These are phyloP conservation scores for Halcyon malimbica DNA, from an alignment of 2,113 vertebrate species.

Conservation along the genomic window DNA sequence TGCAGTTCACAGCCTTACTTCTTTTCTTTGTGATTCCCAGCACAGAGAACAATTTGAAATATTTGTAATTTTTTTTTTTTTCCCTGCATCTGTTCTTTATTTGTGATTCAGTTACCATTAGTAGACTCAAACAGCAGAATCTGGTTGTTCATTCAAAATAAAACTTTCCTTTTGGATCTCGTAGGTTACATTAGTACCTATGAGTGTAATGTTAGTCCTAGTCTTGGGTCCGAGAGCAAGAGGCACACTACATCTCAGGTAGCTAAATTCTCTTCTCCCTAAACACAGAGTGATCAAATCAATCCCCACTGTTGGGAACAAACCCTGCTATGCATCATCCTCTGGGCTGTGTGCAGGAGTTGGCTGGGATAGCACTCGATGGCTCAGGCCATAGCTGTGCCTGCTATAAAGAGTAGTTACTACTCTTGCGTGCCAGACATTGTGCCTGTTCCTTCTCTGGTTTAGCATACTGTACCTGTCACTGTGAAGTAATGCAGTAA, in stretches of 20 bases:
- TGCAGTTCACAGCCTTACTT: constrained; percentile 45
- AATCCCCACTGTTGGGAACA: not conserved
- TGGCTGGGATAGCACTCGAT: not conserved
- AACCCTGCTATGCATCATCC: not conserved
- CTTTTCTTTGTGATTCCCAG: constrained; percentile 47
- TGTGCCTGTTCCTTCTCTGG: fast-evolving
- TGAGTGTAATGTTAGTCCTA: not conserved
- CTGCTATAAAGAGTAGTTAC: not conserved
- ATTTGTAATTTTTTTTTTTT: not conserved
- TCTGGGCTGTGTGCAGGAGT: not conserved
- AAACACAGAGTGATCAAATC: not conserved
- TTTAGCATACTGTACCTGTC: not conserved
- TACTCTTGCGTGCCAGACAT: not conserved
- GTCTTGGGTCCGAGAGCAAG: not conserved
- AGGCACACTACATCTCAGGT: not conserved
- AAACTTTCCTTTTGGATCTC: constrained; percentile 42
- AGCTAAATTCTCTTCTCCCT: not conserved
- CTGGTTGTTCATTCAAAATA: constrained; percentile 56
- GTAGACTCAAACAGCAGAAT: constrained; percentile 6
- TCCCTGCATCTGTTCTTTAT: constrained; percentile 40
- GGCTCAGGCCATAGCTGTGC: not conserved
- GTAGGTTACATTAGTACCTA: not conserved
- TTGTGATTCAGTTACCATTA: not conserved
- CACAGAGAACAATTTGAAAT: constrained; percentile 55
- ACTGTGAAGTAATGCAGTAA: not conserved